Base-by-base conservation (phyloP, 2,888 invertebrate genomes). In the Hyposoter dolosus region DNA sequence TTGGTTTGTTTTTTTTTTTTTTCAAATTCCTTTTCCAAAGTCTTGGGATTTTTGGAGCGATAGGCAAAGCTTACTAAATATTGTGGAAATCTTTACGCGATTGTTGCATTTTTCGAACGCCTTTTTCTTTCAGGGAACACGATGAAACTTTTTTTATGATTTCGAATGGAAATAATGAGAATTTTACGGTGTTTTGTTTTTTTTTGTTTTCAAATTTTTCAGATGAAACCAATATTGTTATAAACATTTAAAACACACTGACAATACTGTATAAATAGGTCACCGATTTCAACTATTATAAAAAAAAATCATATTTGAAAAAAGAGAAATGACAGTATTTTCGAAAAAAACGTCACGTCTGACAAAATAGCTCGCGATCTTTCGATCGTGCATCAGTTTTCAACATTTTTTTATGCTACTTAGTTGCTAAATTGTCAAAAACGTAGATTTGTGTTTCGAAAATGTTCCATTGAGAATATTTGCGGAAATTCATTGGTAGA, bases 401-500 rank as follows among this genome's bases (percentile, higher is more conserved):
- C 9, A 32, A 28, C 1, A 45, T 40, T 45, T 63, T 40, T 60
- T 63, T 63, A 43, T 40, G 56, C 40, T 74, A 23, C 19, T 75
- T 47, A 75, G 43, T 75, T 75, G 32, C 45, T 17, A 32, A 23
- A 60, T 28, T 60, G 12, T 28, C 12, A 15, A 28, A 15, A 19
- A 28, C 6, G 50, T 65, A 53, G 65, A 45, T 63, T 63, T 63
- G 63, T 81, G 43, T 53, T 4, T 10, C 19, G 50, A n/a, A n/a
- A 74, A 19, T 40, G 15, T 43, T 72, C 60, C 45, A n/a, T 60
- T 45, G 35, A 45, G 75, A 40, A 75, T 75, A 76, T 60, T 82
- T 60, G 15, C 63, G 35, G 28, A 23, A 28, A 28, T 6, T 60
- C 60, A 28, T 28, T 19, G 12, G n/a, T 40, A 66, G 66, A 4